Evolutionary conservation across 2,888 invertebrate species (phyloP).

Genomic region (Eueremaeus valkanovi): DNA sequence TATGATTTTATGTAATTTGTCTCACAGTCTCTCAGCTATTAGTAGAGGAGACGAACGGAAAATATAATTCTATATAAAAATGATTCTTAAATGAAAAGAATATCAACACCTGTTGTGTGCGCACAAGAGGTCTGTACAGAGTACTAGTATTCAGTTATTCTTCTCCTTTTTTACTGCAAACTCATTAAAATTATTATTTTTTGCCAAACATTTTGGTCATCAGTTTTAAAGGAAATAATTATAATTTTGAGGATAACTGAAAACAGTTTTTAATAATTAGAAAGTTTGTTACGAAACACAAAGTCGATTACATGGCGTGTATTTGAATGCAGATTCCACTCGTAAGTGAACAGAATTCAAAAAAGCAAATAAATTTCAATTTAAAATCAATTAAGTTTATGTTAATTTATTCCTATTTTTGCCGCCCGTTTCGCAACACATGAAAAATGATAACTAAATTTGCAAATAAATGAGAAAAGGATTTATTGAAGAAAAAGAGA

Average conservation of each 20-base stretch:
- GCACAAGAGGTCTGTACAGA: too few relatives aligned
- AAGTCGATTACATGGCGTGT: too few relatives aligned
- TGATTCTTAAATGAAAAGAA: neutral
- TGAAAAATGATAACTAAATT: constrained; percentile 13
- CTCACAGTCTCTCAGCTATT: neutral
- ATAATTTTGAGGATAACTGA: too few relatives aligned
- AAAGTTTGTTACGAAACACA: too few relatives aligned
- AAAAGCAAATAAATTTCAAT: neutral
- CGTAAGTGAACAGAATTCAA: neutral
- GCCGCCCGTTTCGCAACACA: neutral
- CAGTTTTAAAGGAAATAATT: too few relatives aligned
- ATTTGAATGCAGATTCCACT: too few relatives aligned
- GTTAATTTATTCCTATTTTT: constrained; percentile 12
- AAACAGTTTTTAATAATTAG: too few relatives aligned
- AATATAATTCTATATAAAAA: neutral
- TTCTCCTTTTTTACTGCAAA: too few relatives aligned
- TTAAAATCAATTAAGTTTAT: constrained; percentile 10
- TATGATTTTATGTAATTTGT: constrained; percentile 17
- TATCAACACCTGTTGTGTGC: neutral
- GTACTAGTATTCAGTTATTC: too few relatives aligned
- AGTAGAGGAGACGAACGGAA: neutral
- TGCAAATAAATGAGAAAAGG: constrained; percentile 20
- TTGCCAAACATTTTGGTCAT: too few relatives aligned
- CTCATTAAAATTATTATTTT: too few relatives aligned
- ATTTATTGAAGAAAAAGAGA: neutral